phyloP scores from a whole-genome alignment of 2,888 invertebrate genomes.

The Nemurella pictetii region DNA sequence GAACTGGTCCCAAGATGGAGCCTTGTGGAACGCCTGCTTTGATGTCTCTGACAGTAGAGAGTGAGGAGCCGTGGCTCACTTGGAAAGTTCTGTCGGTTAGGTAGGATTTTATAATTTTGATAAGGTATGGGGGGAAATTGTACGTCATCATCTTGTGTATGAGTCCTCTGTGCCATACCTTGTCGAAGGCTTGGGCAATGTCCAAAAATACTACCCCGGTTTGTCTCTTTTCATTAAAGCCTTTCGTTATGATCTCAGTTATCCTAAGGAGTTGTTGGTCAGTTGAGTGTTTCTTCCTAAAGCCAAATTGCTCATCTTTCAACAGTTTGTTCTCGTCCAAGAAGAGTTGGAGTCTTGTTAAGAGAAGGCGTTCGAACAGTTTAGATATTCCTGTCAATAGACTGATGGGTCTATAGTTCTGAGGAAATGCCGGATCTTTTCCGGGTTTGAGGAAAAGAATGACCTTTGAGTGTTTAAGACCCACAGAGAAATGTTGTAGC shows the following conservation, averaged over 20 bases:
- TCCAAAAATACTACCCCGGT: no score
- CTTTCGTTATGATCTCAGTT: no score
- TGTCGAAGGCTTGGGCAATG: no score
- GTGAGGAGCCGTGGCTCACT: no score
- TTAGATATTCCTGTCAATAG: slow-evolving; percentile 38
- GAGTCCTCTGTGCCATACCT: no score
- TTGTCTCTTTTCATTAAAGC: no score
- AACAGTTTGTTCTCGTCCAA: neutral
- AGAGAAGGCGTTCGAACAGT: neutral
- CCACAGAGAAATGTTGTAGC: no score
- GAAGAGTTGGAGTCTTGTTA: neutral
- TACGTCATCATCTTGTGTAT: neutral
- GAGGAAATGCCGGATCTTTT: no score
- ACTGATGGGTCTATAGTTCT: no score
- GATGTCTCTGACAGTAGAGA: neutral
- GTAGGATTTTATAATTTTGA: neutral
- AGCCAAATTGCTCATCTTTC: no score
- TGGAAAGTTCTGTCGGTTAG: neutral
- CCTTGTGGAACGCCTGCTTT: slow-evolving; percentile 40
- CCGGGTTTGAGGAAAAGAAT: slow-evolving; percentile 44
- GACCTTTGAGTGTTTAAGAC: slow-evolving; percentile 41
- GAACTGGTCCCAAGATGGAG: slow-evolving; percentile 42
- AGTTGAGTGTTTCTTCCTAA: no score
- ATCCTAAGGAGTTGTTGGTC: no score
- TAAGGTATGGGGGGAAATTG: neutral